Evolutionary conservation across 2,888 invertebrate species (phyloP), one percentile per base, ranked within the genome.

Genomic region (Drosophila kambysellisi): DNA sequence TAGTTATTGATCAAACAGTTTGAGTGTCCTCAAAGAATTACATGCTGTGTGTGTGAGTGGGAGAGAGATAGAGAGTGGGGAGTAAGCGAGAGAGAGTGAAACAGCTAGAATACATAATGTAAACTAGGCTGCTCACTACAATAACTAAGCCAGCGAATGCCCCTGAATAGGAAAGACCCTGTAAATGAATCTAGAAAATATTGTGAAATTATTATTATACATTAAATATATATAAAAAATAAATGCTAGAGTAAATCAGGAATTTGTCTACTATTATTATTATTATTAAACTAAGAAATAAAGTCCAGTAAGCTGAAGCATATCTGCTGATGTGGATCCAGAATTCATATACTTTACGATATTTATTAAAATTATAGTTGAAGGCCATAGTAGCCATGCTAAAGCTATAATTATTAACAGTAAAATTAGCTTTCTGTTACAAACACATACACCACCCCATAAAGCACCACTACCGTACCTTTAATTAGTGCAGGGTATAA

Each of bases 1-100:
- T 56, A 33, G 35, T 63, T 79, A 79, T 79, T 80, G 80, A 82
- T 82, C 80, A 80, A 82, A 79, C 82, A 72, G 56, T 25, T 43
- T 51, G 54, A 59, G 57, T 52, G 60, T 61, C 35, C 68, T 79
- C 43, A 63, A 63, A 77, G 43, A 72, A 57, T 46, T 68, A 52
- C 51, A 57, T 53, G 50, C 35, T 72, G 52, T 50, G 15, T 50
- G 33, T 4, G 12, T 7, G 35, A 9, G 20, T 7, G 15, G 11
- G 4, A 46, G 12, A 20, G 7, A 8, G 12, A 46, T 0, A 20
- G 20, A 46, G 29, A 7, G 11, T 8, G 20, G 25, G 9, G 12
- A 25, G 39, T 17, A 17, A 41, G 54, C 0, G 25, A 29, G 25
- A 43, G 33, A 53, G 25, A 39, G 20, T 3, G 15, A 32, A 17